Conservation (phyloP, 2,113 vertebrate species). For the Rhinolophus ferrumequinum region DNA sequence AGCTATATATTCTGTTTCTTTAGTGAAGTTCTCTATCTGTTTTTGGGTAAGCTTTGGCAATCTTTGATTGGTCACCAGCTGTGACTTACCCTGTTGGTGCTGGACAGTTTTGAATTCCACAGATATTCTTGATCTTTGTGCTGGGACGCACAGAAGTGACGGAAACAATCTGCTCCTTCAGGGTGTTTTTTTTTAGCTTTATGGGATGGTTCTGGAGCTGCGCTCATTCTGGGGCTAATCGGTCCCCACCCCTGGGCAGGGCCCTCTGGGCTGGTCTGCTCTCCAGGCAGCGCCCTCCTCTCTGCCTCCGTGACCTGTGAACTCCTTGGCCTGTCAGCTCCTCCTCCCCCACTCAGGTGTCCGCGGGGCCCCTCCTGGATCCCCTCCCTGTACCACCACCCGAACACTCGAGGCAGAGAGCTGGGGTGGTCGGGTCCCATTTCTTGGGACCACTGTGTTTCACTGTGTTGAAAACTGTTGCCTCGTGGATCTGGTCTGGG, state of each 20-base stretch:
- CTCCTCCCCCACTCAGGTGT: too few species aligned
- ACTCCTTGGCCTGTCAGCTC: too few species aligned
- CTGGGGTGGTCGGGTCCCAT: not conserved
- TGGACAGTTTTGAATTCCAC: too few species aligned
- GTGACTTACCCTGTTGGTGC: not conserved
- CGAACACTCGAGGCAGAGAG: too few species aligned
- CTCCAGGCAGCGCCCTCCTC: too few species aligned
- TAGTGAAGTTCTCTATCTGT: too few species aligned
- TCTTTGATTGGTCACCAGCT: not conserved
- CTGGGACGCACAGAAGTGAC: too few species aligned
- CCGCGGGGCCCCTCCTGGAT: too few species aligned
- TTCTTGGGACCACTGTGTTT: not conserved
- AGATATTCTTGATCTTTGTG: not conserved
- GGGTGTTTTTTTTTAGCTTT: not conserved
- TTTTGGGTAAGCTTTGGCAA: not conserved
- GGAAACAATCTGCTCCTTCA: not conserved
- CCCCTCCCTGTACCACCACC: too few species aligned
- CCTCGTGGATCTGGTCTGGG: not conserved
- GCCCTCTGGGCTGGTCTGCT: not conserved
- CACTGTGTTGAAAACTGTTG: not conserved
- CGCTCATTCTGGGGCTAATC: too few species aligned
- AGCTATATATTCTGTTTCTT: not conserved
- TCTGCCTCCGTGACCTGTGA: too few species aligned
- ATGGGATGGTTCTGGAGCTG: not conserved
- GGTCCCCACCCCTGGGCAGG: not conserved